phyloP scores from a whole-genome alignment of 2,113 vertebrate genomes.

The Cynopterus brachyotis region DNA sequence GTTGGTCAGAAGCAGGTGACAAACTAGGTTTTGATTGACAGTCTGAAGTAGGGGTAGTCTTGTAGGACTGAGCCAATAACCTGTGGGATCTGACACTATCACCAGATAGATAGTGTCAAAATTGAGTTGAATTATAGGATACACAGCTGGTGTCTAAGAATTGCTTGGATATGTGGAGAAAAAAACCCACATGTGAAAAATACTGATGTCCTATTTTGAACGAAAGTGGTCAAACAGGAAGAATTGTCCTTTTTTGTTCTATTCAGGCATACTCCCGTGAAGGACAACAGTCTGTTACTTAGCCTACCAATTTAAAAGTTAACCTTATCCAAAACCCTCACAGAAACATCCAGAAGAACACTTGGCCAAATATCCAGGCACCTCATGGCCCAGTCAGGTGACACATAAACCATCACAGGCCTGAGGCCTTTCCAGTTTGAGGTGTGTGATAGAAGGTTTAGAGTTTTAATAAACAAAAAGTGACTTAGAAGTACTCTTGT shows the following conservation, averaged over 20 bases:
- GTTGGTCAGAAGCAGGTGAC: background rate
- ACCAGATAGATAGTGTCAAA: background rate
- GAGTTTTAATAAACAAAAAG: background rate
- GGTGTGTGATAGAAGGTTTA: background rate
- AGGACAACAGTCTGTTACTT: background rate
- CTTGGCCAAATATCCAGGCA: background rate
- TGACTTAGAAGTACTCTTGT: background rate
- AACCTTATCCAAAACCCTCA: background rate
- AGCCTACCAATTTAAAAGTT: background rate
- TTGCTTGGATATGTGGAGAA: background rate
- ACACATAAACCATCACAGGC: background rate
- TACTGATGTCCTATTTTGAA: background rate
- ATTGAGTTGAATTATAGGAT: background rate
- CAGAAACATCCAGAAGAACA: background rate
- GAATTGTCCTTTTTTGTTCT: background rate
- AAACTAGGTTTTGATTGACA: background rate
- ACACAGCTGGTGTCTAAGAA: background rate
- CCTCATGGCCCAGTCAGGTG: background rate
- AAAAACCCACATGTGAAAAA: too few relatives aligned
- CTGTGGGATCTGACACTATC: background rate
- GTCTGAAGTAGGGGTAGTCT: background rate
- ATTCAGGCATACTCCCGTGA: background rate
- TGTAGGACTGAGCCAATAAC: background rate
- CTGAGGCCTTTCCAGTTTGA: background rate
- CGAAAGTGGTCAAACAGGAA: background rate